Conservation (phyloP, 1,140 invertebrate species). For the Drosophila azteca region DNA sequence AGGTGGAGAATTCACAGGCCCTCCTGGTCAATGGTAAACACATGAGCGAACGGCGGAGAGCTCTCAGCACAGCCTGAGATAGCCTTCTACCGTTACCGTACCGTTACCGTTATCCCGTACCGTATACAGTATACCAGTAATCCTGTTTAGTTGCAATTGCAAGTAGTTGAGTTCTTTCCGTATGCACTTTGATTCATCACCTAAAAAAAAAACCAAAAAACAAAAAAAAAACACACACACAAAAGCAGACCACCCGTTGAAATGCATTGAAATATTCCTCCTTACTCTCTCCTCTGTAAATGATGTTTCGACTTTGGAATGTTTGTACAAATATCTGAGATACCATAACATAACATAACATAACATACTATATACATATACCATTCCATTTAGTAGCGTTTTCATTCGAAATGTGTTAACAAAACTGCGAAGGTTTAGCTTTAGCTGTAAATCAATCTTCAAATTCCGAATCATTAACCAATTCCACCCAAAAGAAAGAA, state of each 20-base stretch:
- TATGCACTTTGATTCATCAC: constrained; percentile 75
- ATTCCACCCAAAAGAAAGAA: constrained; percentile 24
- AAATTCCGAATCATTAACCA: constrained; percentile 3
- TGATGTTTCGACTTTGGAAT: constrained; percentile 71
- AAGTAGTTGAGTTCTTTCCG: constrained; percentile 70
- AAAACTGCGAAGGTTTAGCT: constrained; percentile 82
- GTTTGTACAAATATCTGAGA: constrained; percentile 59
- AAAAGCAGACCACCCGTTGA: constrained; percentile 33
- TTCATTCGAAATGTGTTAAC: constrained; percentile 60
- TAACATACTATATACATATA: background rate
- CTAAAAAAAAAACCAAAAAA: constrained; percentile 17
- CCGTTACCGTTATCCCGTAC: constrained; percentile 13
- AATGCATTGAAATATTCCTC: constrained; percentile 12
- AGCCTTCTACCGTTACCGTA: constrained; percentile 25
- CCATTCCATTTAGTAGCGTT: constrained; percentile 53
- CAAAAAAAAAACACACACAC: constrained; percentile 35
- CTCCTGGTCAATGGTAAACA: constrained; percentile 92
- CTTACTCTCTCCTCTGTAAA: constrained; percentile 50
- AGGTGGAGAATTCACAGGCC: constrained; percentile 89
- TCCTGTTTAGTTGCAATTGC: constrained; percentile 69
- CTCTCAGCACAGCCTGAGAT: constrained; percentile 8
- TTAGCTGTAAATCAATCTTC: constrained; percentile 56
- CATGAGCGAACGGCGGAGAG: constrained; percentile 4
- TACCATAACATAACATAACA: background rate
- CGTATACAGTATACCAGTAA: constrained; percentile 25